Conservation (phyloP, 2,113 vertebrate genomes). For the Puntigrus tetrazona region DNA sequence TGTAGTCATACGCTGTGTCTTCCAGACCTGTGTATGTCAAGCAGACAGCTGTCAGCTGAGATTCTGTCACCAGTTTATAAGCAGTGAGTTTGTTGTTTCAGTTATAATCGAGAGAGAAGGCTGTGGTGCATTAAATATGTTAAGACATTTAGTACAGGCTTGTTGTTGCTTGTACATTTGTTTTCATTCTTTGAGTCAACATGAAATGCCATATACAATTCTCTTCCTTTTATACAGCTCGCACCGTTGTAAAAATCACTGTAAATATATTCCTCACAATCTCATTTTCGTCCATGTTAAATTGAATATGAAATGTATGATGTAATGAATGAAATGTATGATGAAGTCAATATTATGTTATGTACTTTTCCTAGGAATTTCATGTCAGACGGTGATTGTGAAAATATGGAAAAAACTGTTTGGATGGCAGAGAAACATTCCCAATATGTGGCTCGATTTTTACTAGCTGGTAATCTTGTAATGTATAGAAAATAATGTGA, state of each 20-base stretch:
- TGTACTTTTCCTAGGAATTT: constrained; percentile 59
- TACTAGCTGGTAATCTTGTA: constrained; percentile 71
- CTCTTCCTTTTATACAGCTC: not conserved
- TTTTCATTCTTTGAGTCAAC: not conserved
- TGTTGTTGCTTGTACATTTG: not conserved
- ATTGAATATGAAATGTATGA: not conserved
- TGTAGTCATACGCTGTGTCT: constrained; percentile 4
- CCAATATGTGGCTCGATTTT: constrained; percentile 55
- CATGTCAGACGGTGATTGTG: constrained; percentile 58
- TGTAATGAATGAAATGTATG: not conserved
- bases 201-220: not conserved
- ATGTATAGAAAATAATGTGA: not conserved
- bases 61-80: constrained; percentile 44
- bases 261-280: not conserved
- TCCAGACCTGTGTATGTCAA: constrained; percentile 36
- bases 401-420: constrained; percentile 59
- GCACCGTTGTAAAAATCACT: not conserved
- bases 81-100: constrained; percentile 59
- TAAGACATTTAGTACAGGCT: not conserved
- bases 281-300: not conserved
- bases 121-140: not conserved
- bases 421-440: constrained; percentile 75
- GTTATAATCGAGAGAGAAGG: not conserved
- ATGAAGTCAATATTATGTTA: not conserved
- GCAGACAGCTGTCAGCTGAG: constrained; percentile 58